These are phyloP conservation scores for Nycticryphes semicollaris DNA, from an alignment of 2,113 vertebrate species.

Conservation along the genomic window DNA sequence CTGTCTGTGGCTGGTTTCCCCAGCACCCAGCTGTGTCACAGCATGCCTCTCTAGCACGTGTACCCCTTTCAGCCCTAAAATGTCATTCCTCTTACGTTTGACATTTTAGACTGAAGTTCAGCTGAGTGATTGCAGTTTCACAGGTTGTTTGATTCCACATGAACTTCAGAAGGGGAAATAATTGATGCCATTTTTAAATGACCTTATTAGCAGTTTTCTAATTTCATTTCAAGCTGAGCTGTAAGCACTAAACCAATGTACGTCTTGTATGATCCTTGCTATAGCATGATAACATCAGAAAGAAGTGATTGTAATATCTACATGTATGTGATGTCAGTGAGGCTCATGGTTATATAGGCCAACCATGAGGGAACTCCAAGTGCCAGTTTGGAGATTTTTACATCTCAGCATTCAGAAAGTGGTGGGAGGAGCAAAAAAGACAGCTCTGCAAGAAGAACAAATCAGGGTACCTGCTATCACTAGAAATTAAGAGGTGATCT, in stretches of 20 bases:
- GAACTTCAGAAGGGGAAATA: background rate
- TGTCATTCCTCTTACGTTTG: background rate
- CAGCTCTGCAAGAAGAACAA: background rate
- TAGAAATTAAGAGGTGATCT: background rate
- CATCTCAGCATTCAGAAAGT: background rate
- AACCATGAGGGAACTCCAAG: background rate
- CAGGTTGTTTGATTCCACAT: background rate
- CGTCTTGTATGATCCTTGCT: background rate
- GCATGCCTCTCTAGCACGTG: background rate
- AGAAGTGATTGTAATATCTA: background rate
- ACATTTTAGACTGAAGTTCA: background rate
- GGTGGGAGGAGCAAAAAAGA: background rate
- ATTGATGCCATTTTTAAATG: background rate
- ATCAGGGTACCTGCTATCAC: background rate
- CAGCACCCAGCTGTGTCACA: accelerated
- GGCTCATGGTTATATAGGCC: background rate
- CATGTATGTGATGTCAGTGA: background rate
- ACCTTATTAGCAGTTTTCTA: background rate
- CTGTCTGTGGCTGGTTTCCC: background rate
- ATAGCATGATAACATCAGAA: background rate
- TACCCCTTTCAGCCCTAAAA: background rate
- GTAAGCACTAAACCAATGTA: background rate
- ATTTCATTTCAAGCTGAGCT: background rate
- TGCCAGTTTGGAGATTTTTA: background rate
- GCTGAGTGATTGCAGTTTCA: background rate